These are phyloP conservation scores for Sebastes oblongus DNA, from an alignment of 2,797 vertebrate genomes.

Conservation along the genomic window DNA sequence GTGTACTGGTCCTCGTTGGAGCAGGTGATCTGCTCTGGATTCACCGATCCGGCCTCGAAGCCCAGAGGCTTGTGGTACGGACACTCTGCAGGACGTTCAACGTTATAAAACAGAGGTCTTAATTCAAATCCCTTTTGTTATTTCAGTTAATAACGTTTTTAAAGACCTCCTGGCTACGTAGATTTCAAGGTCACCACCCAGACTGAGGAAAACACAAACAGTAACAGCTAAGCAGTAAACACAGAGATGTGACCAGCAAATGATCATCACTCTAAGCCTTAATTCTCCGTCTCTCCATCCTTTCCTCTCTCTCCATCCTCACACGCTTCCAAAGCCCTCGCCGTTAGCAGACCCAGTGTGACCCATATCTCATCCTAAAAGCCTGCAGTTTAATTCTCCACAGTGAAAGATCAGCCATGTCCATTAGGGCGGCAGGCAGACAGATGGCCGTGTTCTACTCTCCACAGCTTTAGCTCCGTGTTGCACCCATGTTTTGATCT, in stretches of 20 bases:
- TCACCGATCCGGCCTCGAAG: conserved; percentile 92
- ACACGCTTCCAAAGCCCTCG: conserved; percentile 13
- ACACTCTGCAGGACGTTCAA: conserved; percentile 85
- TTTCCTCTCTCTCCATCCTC: conserved; percentile 14
- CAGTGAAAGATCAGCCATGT: conserved; percentile 64
- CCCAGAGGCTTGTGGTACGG: conserved; percentile 94
- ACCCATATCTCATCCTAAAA: conserved; percentile 72
- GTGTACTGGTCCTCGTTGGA: conserved; percentile 95
- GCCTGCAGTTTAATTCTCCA: conserved; percentile 73
- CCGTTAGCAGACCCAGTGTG: conserved; percentile 23
- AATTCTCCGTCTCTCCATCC: conserved; percentile 31
- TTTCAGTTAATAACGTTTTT: neutral
- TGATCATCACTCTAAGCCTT: conserved; percentile 44
- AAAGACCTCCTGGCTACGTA: neutral
- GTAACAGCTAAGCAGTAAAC: conserved; percentile 18
- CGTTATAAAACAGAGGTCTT: neutral
- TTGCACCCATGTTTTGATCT: conserved; percentile 36
- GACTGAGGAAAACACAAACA: neutral
- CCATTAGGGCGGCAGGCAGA: conserved; percentile 63
- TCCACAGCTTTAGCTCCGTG: conserved; percentile 49
- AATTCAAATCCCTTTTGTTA: neutral
- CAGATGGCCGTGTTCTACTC: conserved; percentile 70
- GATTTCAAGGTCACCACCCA: neutral
- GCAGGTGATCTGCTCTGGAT: conserved; percentile 92
- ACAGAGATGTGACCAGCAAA: conserved; percentile 30